Evolutionary conservation across 2,797 vertebrate genomes (phyloP).

Genomic region (Prunella strophiata): DNA sequence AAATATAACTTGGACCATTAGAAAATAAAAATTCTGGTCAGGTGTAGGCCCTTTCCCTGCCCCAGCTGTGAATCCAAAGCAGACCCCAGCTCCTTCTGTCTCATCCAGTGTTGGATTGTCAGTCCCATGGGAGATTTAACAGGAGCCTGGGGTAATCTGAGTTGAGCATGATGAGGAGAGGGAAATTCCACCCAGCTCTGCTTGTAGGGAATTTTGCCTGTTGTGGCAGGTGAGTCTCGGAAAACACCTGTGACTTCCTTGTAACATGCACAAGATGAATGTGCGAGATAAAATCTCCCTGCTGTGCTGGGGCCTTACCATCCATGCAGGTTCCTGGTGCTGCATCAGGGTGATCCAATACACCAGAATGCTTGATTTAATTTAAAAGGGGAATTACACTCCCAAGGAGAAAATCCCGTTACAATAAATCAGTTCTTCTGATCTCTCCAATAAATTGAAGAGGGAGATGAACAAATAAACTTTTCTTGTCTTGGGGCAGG

Average conservation of each 20-base stretch:
- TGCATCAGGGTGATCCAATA: background rate
- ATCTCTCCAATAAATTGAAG: background rate
- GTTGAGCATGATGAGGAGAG: background rate
- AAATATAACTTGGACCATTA: background rate
- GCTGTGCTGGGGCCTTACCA: background rate
- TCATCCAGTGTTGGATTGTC: background rate
- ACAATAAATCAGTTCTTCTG: background rate
- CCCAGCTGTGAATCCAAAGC: background rate
- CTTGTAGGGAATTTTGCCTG: background rate
- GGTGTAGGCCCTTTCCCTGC: background rate
- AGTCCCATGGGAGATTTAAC: background rate
- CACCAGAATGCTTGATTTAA: slow-evolving; percentile 56
- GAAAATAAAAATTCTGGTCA: background rate
- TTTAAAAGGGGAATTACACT: slow-evolving; percentile 36
- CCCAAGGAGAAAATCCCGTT: background rate
- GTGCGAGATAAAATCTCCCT: slow-evolving; percentile 16
- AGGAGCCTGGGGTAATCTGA: background rate
- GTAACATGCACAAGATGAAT: background rate
- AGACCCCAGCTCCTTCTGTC: background rate
- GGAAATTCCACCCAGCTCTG: background rate
- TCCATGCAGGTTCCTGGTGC: background rate
- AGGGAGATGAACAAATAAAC: background rate
- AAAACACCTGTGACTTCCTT: background rate
- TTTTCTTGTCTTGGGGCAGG: background rate
- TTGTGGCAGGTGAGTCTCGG: slow-evolving; percentile 9